Evolutionary conservation across 2,888 invertebrate genomes (phyloP), one percentile per base, ranked within the genome.

Genomic region (Apamea anceps): DNA sequence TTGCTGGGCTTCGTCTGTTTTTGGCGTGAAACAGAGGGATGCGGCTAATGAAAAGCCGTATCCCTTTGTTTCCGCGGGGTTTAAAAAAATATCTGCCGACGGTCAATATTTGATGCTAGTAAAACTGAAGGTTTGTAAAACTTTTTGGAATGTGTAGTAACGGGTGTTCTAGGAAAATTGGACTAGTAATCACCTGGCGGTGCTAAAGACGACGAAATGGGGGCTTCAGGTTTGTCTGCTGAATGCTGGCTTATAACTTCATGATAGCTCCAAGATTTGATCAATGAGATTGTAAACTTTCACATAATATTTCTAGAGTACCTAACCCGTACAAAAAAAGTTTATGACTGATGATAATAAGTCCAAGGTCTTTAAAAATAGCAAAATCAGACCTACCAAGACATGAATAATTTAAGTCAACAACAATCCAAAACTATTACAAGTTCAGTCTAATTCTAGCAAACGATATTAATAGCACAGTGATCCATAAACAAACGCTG

Each of bases 401-500:
- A 74, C 45, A 57, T 25, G 18, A 42, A 75, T 10, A 74, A 80
- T 74, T n/a, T 8, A 67, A 77, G 77, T 51, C 73, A 77, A 74
- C 62, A 63, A 72, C 75, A 70, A 60, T 51, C 6, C 63, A 74
- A 84, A 86, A 88, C 85, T 89, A 88, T 90, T 90, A 88, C 90
- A 91, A 91, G 88, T 90, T 89, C 82, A 86, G 85, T 91, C 91
- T 91, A 91, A 91, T 90, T 92, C 78, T 82, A 89, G 89, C 73
- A 73, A 82, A 85, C 79, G 42, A 71, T 70, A 84, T 94, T 91
- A 91, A 91, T 93, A 93, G 90, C 81, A 72, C 77, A 75, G 83
- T 85, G 83, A 86, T 76, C 86, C 91, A 91, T 94, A 95, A 95
- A 95, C 93, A 94, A 93, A 92, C 82, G 91, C 94, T 96, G 96